phyloP scores from a whole-genome alignment of 2,888 invertebrate genomes.

The Gasteruption jaculator region DNA sequence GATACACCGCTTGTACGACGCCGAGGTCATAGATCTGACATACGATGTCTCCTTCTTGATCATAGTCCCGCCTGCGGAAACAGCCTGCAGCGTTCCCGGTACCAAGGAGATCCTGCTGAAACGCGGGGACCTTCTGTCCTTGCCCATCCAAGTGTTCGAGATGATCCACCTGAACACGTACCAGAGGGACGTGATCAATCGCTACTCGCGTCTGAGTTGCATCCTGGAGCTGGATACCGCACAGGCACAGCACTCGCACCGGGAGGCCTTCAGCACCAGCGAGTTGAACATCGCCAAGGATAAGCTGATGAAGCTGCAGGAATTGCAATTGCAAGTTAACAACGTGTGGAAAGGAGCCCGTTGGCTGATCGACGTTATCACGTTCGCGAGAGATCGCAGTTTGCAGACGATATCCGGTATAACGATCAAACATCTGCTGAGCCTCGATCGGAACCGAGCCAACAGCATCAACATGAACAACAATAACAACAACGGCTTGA shows the following conservation, averaged over 20 bases:
- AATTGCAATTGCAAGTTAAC: slow-evolving; percentile 82
- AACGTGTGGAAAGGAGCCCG: slow-evolving; percentile 89
- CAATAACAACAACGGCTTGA: slow-evolving; percentile 51
- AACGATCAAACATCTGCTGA: slow-evolving; percentile 47
- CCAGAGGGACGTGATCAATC: slow-evolving; percentile 82
- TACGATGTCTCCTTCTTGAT: slow-evolving; percentile 88
- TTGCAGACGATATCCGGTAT: slow-evolving; percentile 39
- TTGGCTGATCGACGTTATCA: slow-evolving; percentile 95
- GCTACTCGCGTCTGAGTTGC: slow-evolving; percentile 90
- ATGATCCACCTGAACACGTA: slow-evolving; percentile 95
- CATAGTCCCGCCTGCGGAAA: slow-evolving; percentile 87
- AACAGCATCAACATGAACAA: slow-evolving; percentile 51
- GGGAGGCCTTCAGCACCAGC: slow-evolving; percentile 90
- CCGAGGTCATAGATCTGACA: slow-evolving; percentile 90
- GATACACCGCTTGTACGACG: slow-evolving; percentile 81
- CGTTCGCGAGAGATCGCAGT: slow-evolving; percentile 82
- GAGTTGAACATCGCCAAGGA: slow-evolving; percentile 86
- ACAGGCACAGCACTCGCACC: slow-evolving; percentile 85
- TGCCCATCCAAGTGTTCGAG: slow-evolving; percentile 91
- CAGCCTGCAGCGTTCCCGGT: slow-evolving; percentile 86
- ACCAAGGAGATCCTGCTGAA: slow-evolving; percentile 81
- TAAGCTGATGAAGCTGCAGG: slow-evolving; percentile 74
- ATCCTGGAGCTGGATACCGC: slow-evolving; percentile 89
- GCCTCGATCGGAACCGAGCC: slow-evolving; percentile 43
- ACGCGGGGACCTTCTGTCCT: slow-evolving; percentile 77